Evolutionary conservation across 2,113 vertebrate genomes (phyloP), one percentile per base, ranked within the genome.

Genomic region (Rhinoptilus africanus): DNA sequence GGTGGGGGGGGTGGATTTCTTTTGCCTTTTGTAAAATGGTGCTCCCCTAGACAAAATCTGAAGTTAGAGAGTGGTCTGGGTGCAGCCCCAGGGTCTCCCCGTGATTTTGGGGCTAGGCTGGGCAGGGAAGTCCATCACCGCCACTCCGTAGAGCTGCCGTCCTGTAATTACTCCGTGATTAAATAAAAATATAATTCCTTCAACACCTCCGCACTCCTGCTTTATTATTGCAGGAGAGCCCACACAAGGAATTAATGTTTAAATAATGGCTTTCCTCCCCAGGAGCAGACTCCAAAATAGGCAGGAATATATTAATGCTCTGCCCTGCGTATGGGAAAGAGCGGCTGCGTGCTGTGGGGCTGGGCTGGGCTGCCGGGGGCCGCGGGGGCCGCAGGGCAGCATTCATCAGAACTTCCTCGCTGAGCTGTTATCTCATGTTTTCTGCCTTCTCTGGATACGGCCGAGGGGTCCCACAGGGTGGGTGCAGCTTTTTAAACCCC

Each of bases 191-290:
- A 32, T 92, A 94, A 91, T 95, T 93, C 92, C 83, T 91, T 82
- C 69, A 59, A 63, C 97, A 92, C 92, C 96, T 93, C 93, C 81
- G 5, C 64, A 43, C 87, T 93, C 54, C 71, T 71, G 88, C 86
- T 91, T 78, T 89, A 80, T 78, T 89, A 83, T 74, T 91, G 88
- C 95, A 84, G 88, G 81, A 79, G 79, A 94, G 80, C 95, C 97
- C 96, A 94, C 97, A 95, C 92, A 89, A 94, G 95, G 95, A 89
- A 96, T 96, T 91, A 91, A 86, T 86, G 84, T 87, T 87, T 82
- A 92, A 95, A 90, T 93, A 93, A 94, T 90, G 92, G 89, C 71
- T 93, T 75, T 91, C 6, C 66, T 94, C 83, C 83, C 62, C 57
- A 60, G 88, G 77, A 95, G 85, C 72, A 68, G 57, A 3, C 79